These are phyloP conservation scores for Lordiphosa stackelbergi DNA, from an alignment of 1,140 invertebrate genomes.

Conservation along the genomic window DNA sequence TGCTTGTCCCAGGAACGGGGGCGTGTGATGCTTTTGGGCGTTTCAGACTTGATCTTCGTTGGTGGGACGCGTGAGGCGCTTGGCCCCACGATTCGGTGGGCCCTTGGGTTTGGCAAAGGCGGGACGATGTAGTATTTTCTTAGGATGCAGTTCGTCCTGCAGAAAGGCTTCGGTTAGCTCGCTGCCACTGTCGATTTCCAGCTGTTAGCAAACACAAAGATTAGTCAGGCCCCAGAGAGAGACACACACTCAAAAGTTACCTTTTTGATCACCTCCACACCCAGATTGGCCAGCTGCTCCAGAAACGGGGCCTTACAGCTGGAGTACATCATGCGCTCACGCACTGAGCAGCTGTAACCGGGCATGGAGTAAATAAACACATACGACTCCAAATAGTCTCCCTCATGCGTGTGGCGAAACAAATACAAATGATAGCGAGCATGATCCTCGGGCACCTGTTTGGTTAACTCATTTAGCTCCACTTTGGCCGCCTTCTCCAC, in stretches of 20 bases:
- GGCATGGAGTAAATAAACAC: constrained; percentile 99
- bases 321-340: constrained; percentile 98
- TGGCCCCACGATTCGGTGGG: constrained; percentile 93
- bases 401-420: constrained; percentile 95
- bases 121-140: constrained; percentile 90
- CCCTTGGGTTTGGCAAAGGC: constrained; percentile 97
- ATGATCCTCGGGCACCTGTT: constrained; percentile 88
- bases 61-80: constrained; percentile 84
- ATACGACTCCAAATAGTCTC: constrained; percentile 90
- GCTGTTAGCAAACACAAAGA: constrained; percentile 78
- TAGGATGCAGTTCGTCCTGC: constrained; percentile 96
- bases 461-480: constrained; percentile 82
- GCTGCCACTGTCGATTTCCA: constrained; percentile 93
- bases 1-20: constrained; percentile 3
- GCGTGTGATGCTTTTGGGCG: constrained; percentile 8
- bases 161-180: constrained; percentile 94
- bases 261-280: constrained; percentile 88
- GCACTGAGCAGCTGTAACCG: constrained; percentile 94
- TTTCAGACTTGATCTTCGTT: constrained; percentile 61
- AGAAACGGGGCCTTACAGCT: constrained; percentile 95
- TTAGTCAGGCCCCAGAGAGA: too few species aligned
- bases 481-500: constrained; percentile 83
- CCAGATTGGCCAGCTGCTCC: constrained; percentile 86
- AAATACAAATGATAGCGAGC: constrained; percentile 95
- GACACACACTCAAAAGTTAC: constrained; percentile 80